Conservation (phyloP, 2,113 vertebrate species). For the Falco punctatus region DNA sequence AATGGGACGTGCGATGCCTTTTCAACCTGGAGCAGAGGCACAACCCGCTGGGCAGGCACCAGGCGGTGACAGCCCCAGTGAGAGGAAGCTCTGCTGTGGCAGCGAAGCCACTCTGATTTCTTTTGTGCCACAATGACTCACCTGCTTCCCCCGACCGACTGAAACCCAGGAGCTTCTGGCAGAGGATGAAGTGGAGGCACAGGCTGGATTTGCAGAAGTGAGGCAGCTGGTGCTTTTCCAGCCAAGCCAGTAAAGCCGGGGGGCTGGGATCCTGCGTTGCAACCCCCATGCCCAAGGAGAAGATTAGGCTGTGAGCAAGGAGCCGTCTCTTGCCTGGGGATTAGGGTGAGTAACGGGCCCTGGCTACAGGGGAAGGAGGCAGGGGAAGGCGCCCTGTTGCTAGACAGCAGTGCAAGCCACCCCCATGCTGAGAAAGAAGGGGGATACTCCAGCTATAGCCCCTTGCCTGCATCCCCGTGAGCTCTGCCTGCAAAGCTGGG, state of each 20-base stretch:
- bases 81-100: not conserved
- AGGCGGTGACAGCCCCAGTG: not conserved
- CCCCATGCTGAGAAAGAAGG: not conserved
- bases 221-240: constrained; percentile 74
- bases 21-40: not conserved
- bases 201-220: constrained; percentile 79
- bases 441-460: not conserved
- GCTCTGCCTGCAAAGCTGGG: not conserved
- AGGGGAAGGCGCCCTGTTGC: not conserved
- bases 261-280: constrained; percentile 57
- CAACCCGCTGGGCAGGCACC: not conserved
- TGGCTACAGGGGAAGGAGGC: not conserved
- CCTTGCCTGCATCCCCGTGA: rapidly evolving
- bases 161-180: constrained; percentile 73
- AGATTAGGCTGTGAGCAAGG: constrained; percentile 5
- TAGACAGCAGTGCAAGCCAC: not conserved
- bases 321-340: not conserved
- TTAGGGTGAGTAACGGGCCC: constrained; percentile 31
- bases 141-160: constrained; percentile 73
- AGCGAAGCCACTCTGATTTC: not conserved
- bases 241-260: constrained; percentile 70
- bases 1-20: not conserved
- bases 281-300: not conserved
- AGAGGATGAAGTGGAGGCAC: constrained; percentile 76
- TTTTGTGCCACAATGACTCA: constrained; percentile 27